A percentile compares a stretch with the other conserved stretches of the same genome.
Evolutionary conservation across 2,797 vertebrate species (phyloP).

Genomic region (Pseudopleuronectes americanus): DNA sequence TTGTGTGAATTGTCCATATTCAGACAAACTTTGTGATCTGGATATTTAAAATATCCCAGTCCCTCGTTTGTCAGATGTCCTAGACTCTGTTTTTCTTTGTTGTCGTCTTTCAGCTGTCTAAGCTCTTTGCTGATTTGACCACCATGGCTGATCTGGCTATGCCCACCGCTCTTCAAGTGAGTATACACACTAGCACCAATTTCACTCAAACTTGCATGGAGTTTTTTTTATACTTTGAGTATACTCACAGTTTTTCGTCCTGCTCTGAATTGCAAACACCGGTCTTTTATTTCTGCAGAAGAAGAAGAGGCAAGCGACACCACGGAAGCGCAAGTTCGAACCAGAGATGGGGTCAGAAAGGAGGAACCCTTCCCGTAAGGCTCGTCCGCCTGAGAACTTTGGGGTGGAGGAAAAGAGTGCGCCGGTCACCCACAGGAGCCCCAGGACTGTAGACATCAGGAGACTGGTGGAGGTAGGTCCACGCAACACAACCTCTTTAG

Average conservation of each 20-base stretch:
- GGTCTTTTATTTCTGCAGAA: slow-evolving; percentile 60
- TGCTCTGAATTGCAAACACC: background rate
- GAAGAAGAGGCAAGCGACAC: slow-evolving; percentile 78
- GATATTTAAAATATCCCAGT: background rate
- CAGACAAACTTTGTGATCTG: background rate
- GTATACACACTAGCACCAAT: slow-evolving; percentile 35
- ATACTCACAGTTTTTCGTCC: background rate
- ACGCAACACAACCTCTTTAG: slow-evolving; percentile 3
- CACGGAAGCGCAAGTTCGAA: slow-evolving; percentile 82
- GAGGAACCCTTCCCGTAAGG: slow-evolving; percentile 93
- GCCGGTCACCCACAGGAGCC: slow-evolving; percentile 71
- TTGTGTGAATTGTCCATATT: slow-evolving; percentile 3
- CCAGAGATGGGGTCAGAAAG: slow-evolving; percentile 78
- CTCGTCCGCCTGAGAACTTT: slow-evolving; percentile 94
- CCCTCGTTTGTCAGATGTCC: background rate
- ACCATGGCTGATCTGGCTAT: slow-evolving; percentile 88
- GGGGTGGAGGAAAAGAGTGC: slow-evolving; percentile 87
- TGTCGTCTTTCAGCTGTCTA: slow-evolving; percentile 87
- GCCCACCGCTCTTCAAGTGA: slow-evolving; percentile 85
- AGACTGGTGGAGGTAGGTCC: slow-evolving; percentile 85
- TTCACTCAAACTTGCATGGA: background rate
- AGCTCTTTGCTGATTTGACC: slow-evolving; percentile 92
- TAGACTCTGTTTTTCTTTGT: slow-evolving; percentile 6
- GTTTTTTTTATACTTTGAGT: background rate
- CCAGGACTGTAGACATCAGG: slow-evolving; percentile 82